Conservation (phyloP, 2,797 vertebrate genomes). For the Xenopus petersii region DNA sequence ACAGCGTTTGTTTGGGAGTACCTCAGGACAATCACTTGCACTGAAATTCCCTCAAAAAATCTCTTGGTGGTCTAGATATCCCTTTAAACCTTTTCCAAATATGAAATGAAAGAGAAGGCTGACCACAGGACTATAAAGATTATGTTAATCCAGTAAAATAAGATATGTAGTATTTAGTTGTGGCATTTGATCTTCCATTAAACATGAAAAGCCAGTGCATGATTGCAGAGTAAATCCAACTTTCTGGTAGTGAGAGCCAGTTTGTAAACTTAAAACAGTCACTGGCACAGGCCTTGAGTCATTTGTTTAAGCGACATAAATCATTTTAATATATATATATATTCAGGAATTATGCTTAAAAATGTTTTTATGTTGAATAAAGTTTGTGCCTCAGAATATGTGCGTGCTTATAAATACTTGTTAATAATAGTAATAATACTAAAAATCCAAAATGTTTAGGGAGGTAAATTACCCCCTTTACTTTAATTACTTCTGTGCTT, state of each 20-base stretch:
- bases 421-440: too few relatives aligned
- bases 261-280: constrained; percentile 7
- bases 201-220: constrained; percentile 25
- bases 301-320: too few relatives aligned
- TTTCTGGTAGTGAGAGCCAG: constrained; percentile 13
- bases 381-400: too few relatives aligned
- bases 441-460: too few relatives aligned
- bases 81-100: constrained; percentile 20
- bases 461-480: too few relatives aligned
- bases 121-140: constrained; percentile 19
- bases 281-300: too few relatives aligned
- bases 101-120: constrained; percentile 11
- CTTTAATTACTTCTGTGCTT: too few relatives aligned
- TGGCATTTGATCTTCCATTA: constrained; percentile 9
- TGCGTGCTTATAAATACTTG: too few relatives aligned
- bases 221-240: constrained; percentile 10
- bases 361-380: too few relatives aligned
- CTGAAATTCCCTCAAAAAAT: too few relatives aligned
- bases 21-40: not conserved
- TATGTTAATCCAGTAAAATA: constrained; percentile 12
- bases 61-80: constrained; percentile 15
- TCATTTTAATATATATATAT: too few relatives aligned
- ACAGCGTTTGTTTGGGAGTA: not conserved
- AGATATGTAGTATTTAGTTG: constrained; percentile 9
- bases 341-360: too few relatives aligned